These are phyloP conservation scores for Liparis tanakae DNA, from an alignment of 2,797 vertebrate genomes.

Conservation along the genomic window DNA sequence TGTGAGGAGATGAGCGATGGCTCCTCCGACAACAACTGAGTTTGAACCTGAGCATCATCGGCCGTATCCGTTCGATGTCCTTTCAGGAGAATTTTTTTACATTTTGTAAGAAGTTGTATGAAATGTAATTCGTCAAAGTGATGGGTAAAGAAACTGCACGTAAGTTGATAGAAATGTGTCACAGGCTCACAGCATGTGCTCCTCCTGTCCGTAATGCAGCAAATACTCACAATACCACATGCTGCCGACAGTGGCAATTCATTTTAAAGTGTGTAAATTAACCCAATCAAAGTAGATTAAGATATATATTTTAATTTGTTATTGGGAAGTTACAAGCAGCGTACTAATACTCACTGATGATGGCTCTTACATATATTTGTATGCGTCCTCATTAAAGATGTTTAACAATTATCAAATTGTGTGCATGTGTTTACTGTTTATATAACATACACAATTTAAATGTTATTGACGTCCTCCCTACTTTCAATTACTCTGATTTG, in stretches of 20 bases:
- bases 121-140: neutral
- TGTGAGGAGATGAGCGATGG: conserved; percentile 71
- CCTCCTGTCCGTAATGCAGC: neutral
- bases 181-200: neutral
- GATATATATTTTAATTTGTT: neutral
- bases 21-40: conserved; percentile 40
- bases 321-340: neutral
- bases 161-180: neutral
- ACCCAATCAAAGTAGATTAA: neutral
- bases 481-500: neutral
- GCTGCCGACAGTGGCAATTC: neutral
- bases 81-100: conserved; percentile 19
- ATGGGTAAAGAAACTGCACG: neutral
- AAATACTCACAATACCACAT: neutral
- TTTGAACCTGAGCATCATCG: conserved; percentile 5
- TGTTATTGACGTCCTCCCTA: neutral
- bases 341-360: neutral
- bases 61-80: neutral
- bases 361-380: conserved; percentile 1
- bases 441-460: neutral
- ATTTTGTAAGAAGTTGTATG: neutral
- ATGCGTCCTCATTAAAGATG: conserved; percentile 22
- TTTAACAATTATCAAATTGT: conserved; percentile 2
- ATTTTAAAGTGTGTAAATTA: neutral
- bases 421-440: neutral